Evolutionary conservation across 2,113 vertebrate species (phyloP).

Genomic region (Sinocyclocheilus maitianheensis): DNA sequence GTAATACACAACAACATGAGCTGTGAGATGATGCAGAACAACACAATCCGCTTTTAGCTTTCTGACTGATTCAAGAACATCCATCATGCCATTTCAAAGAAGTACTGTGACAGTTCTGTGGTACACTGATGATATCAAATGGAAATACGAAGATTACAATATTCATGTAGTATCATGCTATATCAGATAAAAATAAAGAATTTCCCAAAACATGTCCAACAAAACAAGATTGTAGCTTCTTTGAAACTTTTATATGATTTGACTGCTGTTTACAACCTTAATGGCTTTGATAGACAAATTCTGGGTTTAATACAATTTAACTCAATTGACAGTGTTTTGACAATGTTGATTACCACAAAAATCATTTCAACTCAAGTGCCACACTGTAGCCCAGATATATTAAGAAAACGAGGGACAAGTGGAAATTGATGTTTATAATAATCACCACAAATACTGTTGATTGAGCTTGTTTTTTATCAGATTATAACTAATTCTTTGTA

Average conservation of each 20-base stretch:
- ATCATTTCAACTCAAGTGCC: too few relatives aligned
- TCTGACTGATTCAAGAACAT: neutral
- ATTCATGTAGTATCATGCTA: neutral
- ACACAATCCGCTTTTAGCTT: neutral
- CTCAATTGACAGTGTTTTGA: too few relatives aligned
- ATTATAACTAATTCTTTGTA: neutral
- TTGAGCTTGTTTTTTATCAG: neutral
- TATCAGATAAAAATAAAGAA: neutral
- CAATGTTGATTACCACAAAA: too few relatives aligned
- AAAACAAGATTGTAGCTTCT: neutral
- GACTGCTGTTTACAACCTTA: too few relatives aligned
- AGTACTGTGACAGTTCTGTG: neutral
- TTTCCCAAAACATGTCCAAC: neutral
- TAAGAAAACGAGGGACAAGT: too few relatives aligned
- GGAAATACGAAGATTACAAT: neutral
- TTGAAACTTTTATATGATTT: too few relatives aligned
- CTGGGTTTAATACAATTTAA: too few relatives aligned
- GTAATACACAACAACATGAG: neutral
- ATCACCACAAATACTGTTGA: neutral
- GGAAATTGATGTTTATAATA: too few relatives aligned
- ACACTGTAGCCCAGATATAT: too few relatives aligned
- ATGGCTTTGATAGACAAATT: too few relatives aligned
- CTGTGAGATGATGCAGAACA: neutral
- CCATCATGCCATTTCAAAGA: neutral
- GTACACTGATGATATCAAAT: neutral